Base-by-base conservation (phyloP, 2,113 vertebrate genomes). In the Lamprologus speciosus region DNA sequence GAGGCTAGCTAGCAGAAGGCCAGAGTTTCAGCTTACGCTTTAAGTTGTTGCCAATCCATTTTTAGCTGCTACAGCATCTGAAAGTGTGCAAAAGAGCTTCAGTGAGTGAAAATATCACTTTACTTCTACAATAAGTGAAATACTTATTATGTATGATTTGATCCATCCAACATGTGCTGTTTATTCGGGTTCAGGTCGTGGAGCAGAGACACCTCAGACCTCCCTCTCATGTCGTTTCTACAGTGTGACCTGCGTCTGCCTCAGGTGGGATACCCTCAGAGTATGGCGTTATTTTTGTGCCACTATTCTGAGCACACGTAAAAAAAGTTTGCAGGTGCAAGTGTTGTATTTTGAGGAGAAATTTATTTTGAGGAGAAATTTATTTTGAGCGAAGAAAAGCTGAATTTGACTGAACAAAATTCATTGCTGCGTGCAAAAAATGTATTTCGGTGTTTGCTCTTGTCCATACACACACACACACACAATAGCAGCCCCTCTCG, bases 281-380 rank as follows among this genome's bases (percentile, higher is more conserved):
- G 21, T 50, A 50, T 50, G 47, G 0, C 11, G 11, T 51, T 51
- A 9, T 51, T 51, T 19, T 51, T 19, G 47, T 51, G 4, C 47
- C 47, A 51, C 17, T 51, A 51, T 51, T 51, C 17, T 51, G 47
- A 51, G 17, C 4, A 8, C 47, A 50, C 8, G 4, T 50, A 19
- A 50, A 50, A 50, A 19, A 50, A 0, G 14, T 47, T 50, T 50
- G 47, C 47, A 50, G 2, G 2, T 50, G 17, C 4, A 50, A 50
- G 47, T 17, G 47, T 50, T 50, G 47, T 0, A 16, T 0, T 21
- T 21, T 21, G 21, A 21, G 21, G 21, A 21, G 21, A 21, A 21
- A 21, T 21, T 21, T 21, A 21, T 21, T 47, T 47, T 1, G 45
- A 47, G 45, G 45, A 47, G 7, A 47, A 47, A 16, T 47, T 47